Conservation (phyloP, 2,888 invertebrate species). For the Ephialtes manifestator region DNA sequence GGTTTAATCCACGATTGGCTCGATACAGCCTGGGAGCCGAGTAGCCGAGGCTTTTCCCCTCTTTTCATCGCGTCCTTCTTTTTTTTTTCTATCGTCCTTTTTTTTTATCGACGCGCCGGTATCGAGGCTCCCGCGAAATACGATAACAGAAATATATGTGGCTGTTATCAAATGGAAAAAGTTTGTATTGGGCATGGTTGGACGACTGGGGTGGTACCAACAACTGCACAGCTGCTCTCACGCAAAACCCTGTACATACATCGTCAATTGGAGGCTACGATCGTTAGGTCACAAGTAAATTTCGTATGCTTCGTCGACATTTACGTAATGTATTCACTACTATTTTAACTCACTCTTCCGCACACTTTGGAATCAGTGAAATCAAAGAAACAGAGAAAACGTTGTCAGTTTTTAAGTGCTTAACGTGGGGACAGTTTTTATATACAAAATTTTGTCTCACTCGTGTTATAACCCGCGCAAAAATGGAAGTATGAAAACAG, state of each 20-base stretch:
- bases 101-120: constrained; percentile 15
- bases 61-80: constrained; percentile 38
- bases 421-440: background rate
- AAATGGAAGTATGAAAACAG: too few species aligned
- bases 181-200: constrained; percentile 55
- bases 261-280: background rate
- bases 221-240: background rate
- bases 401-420: background rate
- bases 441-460: background rate
- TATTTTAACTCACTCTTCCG: background rate
- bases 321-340: background rate
- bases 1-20: constrained; percentile 69
- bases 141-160: constrained; percentile 66
- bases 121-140: constrained; percentile 28
- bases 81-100: constrained; percentile 25
- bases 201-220: background rate
- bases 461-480: too few species aligned
- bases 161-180: constrained; percentile 66
- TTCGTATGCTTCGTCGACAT: background rate
- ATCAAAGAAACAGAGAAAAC: background rate
- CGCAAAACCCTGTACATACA: background rate
- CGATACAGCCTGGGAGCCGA: constrained; percentile 50
- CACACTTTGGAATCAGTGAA: background rate
- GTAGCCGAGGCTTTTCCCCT: constrained; percentile 38
- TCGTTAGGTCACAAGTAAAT: background rate